A percentile compares a stretch with the other conserved stretches of the same genome.
Conservation (phyloP, 2,888 invertebrate species). For the Coecobrya sp. region DNA sequence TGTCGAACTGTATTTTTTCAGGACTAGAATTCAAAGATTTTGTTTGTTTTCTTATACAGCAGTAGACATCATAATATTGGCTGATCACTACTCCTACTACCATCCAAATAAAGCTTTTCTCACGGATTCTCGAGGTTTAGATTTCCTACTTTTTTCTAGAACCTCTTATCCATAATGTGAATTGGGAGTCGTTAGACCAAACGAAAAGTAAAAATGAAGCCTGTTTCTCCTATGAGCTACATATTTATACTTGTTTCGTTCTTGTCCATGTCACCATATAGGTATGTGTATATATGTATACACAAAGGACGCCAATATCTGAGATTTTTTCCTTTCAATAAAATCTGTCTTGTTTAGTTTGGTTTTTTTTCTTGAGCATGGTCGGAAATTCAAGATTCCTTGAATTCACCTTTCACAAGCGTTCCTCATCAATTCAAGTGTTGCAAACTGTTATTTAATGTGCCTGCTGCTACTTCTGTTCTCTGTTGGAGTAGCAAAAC, state of each 20-base stretch:
- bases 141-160: slow-evolving; percentile 44
- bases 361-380: slow-evolving; percentile 39
- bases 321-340: slow-evolving; percentile 42
- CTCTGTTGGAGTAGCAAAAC: not conserved
- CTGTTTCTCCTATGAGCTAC: too few species aligned
- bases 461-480: slow-evolving; percentile 21
- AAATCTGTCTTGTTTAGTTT: slow-evolving; percentile 38
- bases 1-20: too few species aligned
- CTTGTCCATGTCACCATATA: not conserved
- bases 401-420: slow-evolving; percentile 70
- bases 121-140: slow-evolving; percentile 55
- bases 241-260: too few species aligned
- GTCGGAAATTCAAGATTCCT: slow-evolving; percentile 64
- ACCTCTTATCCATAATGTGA: not conserved
- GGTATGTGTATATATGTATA: not conserved
- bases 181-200: slow-evolving; percentile 30
- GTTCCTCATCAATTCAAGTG: slow-evolving; percentile 74
- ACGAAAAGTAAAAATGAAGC: not conserved
- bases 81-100: slow-evolving; percentile 27
- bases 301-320: not conserved
- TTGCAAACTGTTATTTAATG: slow-evolving; percentile 76
- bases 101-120: not conserved
- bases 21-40: not conserved
- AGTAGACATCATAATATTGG: slow-evolving; percentile 10
- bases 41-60: not conserved